A percentile compares a stretch with the other conserved stretches of the same genome.
phyloP scores from a whole-genome alignment of 2,797 vertebrate species.

The Tangara arthus region DNA sequence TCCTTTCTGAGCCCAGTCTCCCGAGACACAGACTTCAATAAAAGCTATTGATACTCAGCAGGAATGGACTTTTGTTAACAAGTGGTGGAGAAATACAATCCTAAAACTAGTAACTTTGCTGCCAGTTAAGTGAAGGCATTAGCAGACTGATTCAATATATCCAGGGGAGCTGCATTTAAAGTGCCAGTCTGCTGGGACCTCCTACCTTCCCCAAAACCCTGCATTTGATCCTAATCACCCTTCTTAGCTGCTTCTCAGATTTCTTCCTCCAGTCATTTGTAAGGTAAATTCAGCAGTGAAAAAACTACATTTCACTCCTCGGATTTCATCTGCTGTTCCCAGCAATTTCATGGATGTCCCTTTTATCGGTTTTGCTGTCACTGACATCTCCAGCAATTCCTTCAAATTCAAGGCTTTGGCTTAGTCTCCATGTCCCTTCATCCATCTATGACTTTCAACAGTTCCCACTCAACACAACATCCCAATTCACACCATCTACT shows the following conservation, averaged over 20 bases:
- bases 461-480: background rate
- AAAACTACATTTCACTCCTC: background rate
- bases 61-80: constrained; percentile 7
- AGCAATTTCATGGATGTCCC: background rate
- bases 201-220: background rate
- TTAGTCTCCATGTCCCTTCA: background rate
- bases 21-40: background rate
- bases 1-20: background rate
- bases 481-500: background rate
- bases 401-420: background rate
- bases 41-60: background rate
- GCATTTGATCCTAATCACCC: background rate
- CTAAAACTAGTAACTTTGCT: background rate
- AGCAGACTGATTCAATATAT: background rate
- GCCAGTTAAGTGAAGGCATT: background rate
- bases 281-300: background rate
- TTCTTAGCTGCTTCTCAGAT: background rate
- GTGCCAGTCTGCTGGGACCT: background rate
- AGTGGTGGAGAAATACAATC: constrained; percentile 4
- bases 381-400: background rate
- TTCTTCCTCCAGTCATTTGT: background rate
- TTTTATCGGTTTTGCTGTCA: background rate
- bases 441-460: background rate
- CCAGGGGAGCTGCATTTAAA: background rate
- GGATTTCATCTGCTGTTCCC: background rate